Base-by-base conservation (phyloP, 2,113 vertebrate genomes). In the Marmota monax region DNA sequence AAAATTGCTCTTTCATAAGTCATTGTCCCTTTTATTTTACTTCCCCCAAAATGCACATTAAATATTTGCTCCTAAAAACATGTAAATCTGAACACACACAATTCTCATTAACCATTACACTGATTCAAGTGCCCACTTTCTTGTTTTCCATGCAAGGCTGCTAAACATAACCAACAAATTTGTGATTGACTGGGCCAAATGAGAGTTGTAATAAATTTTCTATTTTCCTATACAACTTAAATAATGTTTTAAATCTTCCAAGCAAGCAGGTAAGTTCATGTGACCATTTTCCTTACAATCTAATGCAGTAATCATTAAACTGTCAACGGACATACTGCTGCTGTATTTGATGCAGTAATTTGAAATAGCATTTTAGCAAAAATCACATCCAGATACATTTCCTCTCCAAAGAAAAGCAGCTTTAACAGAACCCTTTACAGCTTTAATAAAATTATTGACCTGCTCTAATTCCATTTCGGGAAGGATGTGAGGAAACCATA, bases 261-360 rank as follows among this genome's bases (percentile, higher is more conserved):
- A 90, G 90, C 90, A 90, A 98, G 98, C 96, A 98, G 98, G 98
- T 98, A 98, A 98, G 96, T 98, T 97, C 97, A 96, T 98, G 96
- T 97, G 98, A 98, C 97, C 97, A 95, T 98, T 98, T 98, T 97
- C 98, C 94, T 98, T 97, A 98, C 98, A 98, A 98, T 97, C 97
- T 87, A 92, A 98, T 98, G 98, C 98, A 98, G 98, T 98, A 98
- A 98, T 98, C 98, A 98, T 99, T 99, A 99, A 99, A 98, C 98
- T 99, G 99, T 99, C 99, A 99, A 95, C 97, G 1, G 98, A 98
- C 98, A 98, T 99, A 98, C 98, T 96, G 97, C 95, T 97, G 94
- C 96, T 98, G 98, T 98, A 98, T 98, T 98, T 98, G 98, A 98
- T 98, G 97, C 97, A 98, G 97, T 98, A 98, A 98, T 99, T 99